These are phyloP conservation scores for Liolophura sinensis DNA, from an alignment of 1,140 invertebrate genomes.

Conservation along the genomic window DNA sequence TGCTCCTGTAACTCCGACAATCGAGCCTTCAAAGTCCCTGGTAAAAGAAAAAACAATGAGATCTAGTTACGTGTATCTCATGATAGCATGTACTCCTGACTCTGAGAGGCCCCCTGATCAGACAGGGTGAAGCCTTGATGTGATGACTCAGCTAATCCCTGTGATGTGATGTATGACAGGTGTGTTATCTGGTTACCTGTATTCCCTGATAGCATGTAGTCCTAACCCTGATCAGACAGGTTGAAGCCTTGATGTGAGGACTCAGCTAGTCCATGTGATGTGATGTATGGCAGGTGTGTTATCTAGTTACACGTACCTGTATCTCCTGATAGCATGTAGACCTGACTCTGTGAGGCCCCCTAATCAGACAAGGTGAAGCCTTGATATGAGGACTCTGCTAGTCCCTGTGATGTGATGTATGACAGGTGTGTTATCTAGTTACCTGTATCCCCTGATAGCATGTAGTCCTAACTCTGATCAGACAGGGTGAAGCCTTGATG, in stretches of 20 bases:
- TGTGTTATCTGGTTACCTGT: background rate
- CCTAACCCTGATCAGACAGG: background rate
- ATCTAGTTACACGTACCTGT: background rate
- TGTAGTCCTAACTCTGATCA: background rate
- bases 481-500: too few relatives aligned
- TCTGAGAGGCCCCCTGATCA: constrained; percentile 1
- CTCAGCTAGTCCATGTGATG: constrained; percentile 4
- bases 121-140: too few relatives aligned
- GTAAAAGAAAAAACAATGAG: constrained; percentile 2
- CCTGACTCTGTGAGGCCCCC: constrained; percentile 7
- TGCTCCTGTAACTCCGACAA: constrained; percentile 36
- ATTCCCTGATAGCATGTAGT: background rate
- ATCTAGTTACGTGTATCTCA: background rate
- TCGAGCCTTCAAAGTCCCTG: constrained; percentile 32
- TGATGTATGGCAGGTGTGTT: background rate
- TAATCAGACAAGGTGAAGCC: too few relatives aligned
- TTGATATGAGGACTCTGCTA: too few relatives aligned
- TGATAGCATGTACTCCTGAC: background rate
- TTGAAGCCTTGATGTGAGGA: too few relatives aligned
- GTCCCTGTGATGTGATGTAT: background rate
- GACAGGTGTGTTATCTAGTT: background rate
- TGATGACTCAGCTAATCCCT: too few relatives aligned
- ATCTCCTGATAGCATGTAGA: background rate
- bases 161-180: background rate
- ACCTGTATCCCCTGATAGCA: background rate